Evolutionary conservation across 1,140 invertebrate species (phyloP), one percentile per base, ranked within the genome.

Genomic region (Drosophila santomea): DNA sequence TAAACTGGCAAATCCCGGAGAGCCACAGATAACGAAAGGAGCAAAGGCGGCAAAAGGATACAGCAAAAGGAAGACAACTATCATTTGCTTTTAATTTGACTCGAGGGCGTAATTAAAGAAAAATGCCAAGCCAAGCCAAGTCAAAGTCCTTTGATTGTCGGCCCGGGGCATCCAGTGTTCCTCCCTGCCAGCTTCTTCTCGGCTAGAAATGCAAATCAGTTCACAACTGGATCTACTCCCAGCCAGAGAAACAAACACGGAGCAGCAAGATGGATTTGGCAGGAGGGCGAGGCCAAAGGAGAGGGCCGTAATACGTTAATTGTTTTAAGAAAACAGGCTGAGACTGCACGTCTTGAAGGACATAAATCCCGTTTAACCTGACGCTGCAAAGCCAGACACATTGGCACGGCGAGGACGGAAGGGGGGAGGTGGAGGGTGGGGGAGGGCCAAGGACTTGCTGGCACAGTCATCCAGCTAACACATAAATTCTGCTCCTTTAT

Each of bases 61-160:
- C 68, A 28, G 38, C 55, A 43, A 52, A 69, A 56, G 62, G 58
- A 44, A 62, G 60, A 73, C 54, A 60, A 51, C 83, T 86, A 83
- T 86, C 83, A 89, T 83, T 83, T 83, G 83, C 79, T 88, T 88
- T 88, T 88, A 89, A 88, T 88, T 88, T 83, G 84, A 77, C 83
- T 88, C 67, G 57, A 77, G 83, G 83, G 83, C 79, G 84, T 88
- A 88, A 88, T 88, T 88, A 88, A 88, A 88, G 84, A 88, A 88
- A 89, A 88, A 88, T 88, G 72, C 72, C 61, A 75, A 75, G 79
- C 63, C 56, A 81, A 89, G 75, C 63, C 56, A 81, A 89, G 75
- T 76, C 74, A 81, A 88, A 89, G 84, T 69, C 72, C 76, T 88
- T 88, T 88, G 83, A 88, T 82, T 88, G 82, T 75, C 64, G 72